Base-by-base conservation (phyloP, 2,113 vertebrate genomes). In the Osmerus eperlanus region DNA sequence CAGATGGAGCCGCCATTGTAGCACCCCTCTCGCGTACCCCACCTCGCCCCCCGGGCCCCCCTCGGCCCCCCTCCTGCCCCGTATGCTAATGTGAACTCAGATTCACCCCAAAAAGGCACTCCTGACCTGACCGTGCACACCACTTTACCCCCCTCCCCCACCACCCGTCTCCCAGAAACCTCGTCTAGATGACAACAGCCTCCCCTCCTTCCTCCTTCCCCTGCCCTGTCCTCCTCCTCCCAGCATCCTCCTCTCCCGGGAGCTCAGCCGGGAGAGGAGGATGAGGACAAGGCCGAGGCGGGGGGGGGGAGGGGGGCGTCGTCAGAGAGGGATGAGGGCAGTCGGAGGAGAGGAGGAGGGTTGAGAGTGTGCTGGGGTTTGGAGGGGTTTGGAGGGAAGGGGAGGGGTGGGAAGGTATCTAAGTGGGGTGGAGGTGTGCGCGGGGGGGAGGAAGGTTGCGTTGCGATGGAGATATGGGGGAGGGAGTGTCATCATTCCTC, bases 61-160 rank as follows among this genome's bases (percentile, higher is more conserved):
- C 56, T 11, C 67, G 36, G 87, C 71, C 83, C 85, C 29, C 87
- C 92, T 91, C 91, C 93, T 92, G 90, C 63, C 16, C 12, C 21
- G 89, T 94, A 98, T 98, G 96, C 91, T 96, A 97, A 98, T 97
- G 96, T 98, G 96, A 97, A 97, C 96, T 93, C 86, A 87, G 91
- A 90, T 97, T 98, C 95, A 97, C 95, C 96, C 94, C 91, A 80
- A 90, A 93, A 92, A 79, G 68, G 83, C 83, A 86, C 85, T 65
- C 84, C 91, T 97, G 95, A 97, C 95, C 95, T 91, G 93, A 94
- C 93, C 90, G 76, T 94, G 94, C 92, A 88, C 92, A 87, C 90
- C 81, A 84, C 90, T 92, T 91, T 91, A 85, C 88, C 89, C 86
- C 87, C 79, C 86, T 68, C 68, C 60, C 68, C 36, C 72, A 61